phyloP scores from a whole-genome alignment of 2,888 invertebrate species.

The Drosophila tripunctata region DNA sequence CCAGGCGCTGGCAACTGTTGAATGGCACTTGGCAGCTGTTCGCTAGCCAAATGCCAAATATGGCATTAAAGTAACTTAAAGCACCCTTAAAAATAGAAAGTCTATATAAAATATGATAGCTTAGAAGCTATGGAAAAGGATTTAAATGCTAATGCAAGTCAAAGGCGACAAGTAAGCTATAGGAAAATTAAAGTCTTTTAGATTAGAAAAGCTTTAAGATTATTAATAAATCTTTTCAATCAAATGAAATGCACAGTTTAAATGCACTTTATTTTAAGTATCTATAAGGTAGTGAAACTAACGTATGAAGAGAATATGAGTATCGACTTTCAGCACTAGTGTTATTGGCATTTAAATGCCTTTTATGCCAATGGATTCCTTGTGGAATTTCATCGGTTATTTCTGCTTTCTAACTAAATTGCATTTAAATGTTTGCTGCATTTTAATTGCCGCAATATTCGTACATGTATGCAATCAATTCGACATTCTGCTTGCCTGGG shows the following conservation, averaged over 20 bases:
- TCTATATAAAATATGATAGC: background rate
- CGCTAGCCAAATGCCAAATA: background rate
- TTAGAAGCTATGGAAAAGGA: too few species aligned
- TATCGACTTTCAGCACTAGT: background rate
- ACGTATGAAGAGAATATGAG: too few species aligned
- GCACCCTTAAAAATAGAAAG: background rate
- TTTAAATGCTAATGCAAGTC: background rate
- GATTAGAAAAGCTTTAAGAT: too few species aligned
- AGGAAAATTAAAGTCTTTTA: too few species aligned
- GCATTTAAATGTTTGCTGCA: background rate
- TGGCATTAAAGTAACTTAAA: constrained; percentile 15
- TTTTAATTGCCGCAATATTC: constrained; percentile 4
- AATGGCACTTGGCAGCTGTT: constrained; percentile 45
- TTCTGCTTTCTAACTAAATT: background rate
- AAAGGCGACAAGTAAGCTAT: background rate
- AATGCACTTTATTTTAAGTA: too few species aligned
- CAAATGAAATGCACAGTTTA: too few species aligned
- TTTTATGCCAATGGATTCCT: background rate
- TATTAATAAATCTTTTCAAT: too few species aligned
- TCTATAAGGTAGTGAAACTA: too few species aligned
- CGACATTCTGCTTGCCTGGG: constrained; percentile 18
- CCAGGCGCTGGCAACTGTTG: constrained; percentile 61
- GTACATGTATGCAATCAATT: constrained; percentile 32
- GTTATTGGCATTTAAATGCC: background rate
- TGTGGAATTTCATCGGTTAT: background rate